A percentile compares a stretch with the other conserved stretches of the same genome.
phyloP scores from a whole-genome alignment of 2,113 vertebrate genomes.

The Saguinus imperator region DNA sequence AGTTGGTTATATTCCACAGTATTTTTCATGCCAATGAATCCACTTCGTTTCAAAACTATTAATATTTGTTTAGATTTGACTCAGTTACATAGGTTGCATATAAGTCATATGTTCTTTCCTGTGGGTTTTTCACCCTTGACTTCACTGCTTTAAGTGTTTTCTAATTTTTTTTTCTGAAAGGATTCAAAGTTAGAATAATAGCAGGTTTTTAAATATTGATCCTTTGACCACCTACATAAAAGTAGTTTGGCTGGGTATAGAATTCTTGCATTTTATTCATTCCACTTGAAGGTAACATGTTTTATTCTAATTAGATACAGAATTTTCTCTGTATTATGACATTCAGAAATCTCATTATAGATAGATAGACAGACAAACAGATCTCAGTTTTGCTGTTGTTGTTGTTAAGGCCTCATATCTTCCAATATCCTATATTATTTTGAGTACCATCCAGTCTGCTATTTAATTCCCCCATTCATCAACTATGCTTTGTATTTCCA shows the following conservation, averaged over 20 bases:
- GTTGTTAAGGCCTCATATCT: background rate
- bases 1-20: background rate
- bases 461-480: background rate
- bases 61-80: background rate
- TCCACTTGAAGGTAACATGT: background rate
- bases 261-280: background rate
- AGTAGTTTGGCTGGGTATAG: background rate
- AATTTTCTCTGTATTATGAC: slow-evolving; percentile 7
- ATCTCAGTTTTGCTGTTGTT: background rate
- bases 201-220: background rate
- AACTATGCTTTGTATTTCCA: background rate
- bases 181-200: background rate
- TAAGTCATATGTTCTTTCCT: background rate
- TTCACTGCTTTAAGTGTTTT: background rate
- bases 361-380: background rate
- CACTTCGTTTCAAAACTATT: background rate
- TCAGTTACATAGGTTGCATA: background rate
- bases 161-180: background rate
- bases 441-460: background rate
- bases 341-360: background rate
- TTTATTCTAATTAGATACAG: background rate
- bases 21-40: background rate
- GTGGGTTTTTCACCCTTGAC: background rate
- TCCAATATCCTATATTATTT: background rate
- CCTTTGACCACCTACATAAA: background rate